Percentiles rank a stretch among this genome's conserved stretches.
phyloP scores from a whole-genome alignment of 2,888 invertebrate genomes.

The Steromphala cineraria region DNA sequence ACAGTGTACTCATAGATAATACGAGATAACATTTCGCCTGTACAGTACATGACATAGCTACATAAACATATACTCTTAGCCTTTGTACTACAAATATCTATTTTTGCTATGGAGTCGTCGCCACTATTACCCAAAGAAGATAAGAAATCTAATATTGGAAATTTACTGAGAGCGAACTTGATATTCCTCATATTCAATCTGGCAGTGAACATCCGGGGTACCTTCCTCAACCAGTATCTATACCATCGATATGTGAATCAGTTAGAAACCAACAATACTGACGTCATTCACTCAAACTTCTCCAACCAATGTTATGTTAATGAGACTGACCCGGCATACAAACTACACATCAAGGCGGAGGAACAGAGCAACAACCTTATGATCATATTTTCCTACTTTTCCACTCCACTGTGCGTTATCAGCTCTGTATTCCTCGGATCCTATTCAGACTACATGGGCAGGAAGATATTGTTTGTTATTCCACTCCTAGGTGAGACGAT shows the following conservation, averaged over 20 bases:
- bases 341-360: not conserved
- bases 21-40: too few relatives aligned
- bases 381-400: not conserved
- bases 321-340: not conserved
- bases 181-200: not conserved
- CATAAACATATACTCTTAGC: too few relatives aligned
- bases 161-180: not conserved
- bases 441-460: conserved; percentile 2
- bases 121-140: not conserved
- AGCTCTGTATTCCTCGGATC: not conserved
- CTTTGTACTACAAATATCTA: too few relatives aligned
- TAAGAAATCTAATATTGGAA: not conserved
- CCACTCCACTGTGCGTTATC: not conserved
- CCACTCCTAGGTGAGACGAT: not conserved
- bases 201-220: not conserved
- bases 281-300: not conserved
- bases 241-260: not conserved
- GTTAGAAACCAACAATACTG: not conserved
- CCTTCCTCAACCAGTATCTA: not conserved
- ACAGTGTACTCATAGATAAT: too few relatives aligned
- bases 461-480: not conserved
- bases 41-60: too few relatives aligned
- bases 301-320: not conserved
- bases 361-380: not conserved
- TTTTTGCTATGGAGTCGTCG: not conserved